Evolutionary conservation across 2,113 vertebrate species (phyloP).

Genomic region (Campylorhamphus procurvoides): DNA sequence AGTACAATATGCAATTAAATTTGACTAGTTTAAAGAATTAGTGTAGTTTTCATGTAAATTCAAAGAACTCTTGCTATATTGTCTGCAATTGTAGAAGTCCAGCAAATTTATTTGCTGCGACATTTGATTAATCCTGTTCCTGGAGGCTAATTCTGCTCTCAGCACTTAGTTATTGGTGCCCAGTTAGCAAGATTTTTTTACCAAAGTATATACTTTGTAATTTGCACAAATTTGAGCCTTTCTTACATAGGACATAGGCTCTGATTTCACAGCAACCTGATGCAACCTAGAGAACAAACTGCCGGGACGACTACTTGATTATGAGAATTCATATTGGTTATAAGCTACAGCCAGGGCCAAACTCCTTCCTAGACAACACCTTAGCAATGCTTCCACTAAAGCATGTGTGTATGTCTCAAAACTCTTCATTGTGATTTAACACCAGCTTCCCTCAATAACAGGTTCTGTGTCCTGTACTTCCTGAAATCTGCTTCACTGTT

Average conservation of each 20-base stretch:
- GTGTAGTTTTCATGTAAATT: constrained; percentile 22
- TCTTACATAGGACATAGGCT: not conserved
- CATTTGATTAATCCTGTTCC: constrained; percentile 1
- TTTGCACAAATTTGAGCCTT: not conserved
- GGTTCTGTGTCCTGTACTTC: not conserved
- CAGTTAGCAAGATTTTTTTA: not conserved
- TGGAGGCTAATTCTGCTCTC: not conserved
- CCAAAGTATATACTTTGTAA: not conserved
- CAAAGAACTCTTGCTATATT: not conserved
- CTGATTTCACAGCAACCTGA: not conserved
- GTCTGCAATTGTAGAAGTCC: not conserved
- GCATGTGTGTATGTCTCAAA: not conserved
- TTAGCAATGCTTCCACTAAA: not conserved
- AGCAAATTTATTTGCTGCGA: constrained; percentile 6
- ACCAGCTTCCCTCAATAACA: not conserved
- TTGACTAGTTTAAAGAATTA: constrained; percentile 49
- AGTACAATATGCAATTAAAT: constrained; percentile 35
- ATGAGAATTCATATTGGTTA: not conserved
- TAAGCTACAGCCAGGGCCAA: not conserved
- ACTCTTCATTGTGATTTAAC: not conserved
- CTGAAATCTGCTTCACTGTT: not conserved
- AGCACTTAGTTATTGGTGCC: not conserved
- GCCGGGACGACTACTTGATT: not conserved
- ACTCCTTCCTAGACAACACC: not conserved
- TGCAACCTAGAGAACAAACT: not conserved